Conservation (phyloP, 2,888 invertebrate genomes). For the Melipona bicolor region DNA sequence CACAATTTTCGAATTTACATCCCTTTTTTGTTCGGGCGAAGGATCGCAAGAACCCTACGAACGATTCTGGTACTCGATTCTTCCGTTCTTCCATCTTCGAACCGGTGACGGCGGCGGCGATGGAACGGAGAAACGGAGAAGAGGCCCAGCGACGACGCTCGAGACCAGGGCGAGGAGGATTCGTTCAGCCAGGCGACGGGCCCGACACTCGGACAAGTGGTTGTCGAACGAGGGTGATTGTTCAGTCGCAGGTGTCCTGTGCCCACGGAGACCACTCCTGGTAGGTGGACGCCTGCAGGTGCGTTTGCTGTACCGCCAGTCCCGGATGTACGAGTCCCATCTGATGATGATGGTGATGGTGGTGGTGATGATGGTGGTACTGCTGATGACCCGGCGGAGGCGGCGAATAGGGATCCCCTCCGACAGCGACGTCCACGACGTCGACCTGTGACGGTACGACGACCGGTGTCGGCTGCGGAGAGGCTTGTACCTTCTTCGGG, state of each 20-base stretch:
- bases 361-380: constrained; percentile 78
- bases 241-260: constrained; percentile 80
- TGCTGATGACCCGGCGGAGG: constrained; percentile 84
- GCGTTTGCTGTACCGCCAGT: constrained; percentile 71
- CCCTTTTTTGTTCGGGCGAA: background rate
- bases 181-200: constrained; percentile 4
- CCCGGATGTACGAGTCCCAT: constrained; percentile 75
- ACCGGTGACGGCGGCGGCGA: background rate
- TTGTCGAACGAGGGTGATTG: background rate
- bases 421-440: constrained; percentile 72
- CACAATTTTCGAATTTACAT: background rate
- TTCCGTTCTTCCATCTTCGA: background rate
- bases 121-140: background rate
- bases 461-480: constrained; percentile 75
- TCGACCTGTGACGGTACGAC: constrained; percentile 73
- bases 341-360: constrained; percentile 77
- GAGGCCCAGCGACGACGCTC: background rate
- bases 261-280: constrained; percentile 80
- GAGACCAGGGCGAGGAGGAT: background rate
- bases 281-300: constrained; percentile 69
- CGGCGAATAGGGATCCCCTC: constrained; percentile 82
- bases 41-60: background rate
- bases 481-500: constrained; percentile 83
- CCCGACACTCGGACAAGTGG: background rate
- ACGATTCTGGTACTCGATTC: background rate